Evolutionary conservation across 2,888 invertebrate genomes (phyloP).

Genomic region (Deilephila elpenor): DNA sequence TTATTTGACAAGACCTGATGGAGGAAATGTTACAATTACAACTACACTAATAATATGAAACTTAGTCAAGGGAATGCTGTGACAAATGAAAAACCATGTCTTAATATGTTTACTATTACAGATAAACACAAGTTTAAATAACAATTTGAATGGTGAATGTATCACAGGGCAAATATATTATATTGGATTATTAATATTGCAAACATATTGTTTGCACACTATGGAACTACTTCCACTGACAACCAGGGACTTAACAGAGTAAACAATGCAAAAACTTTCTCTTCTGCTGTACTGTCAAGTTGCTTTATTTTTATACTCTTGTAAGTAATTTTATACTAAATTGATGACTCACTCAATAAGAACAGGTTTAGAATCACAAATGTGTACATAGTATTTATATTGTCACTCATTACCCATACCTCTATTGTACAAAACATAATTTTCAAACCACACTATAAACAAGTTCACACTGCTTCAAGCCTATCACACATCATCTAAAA

Average conservation of each 20-base stretch:
- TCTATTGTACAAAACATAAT: constrained; percentile 25
- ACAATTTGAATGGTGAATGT: not conserved
- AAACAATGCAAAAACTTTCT: constrained; percentile 56
- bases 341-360: not conserved
- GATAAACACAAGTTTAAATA: too few species aligned
- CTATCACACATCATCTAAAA: constrained; percentile 33
- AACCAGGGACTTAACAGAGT: constrained; percentile 34
- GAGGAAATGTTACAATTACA: not conserved
- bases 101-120: too few species aligned
- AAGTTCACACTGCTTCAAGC: constrained; percentile 52
- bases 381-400: not conserved
- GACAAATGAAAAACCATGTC: too few species aligned
- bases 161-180: constrained; percentile 3
- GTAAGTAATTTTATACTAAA: not conserved
- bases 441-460: constrained; percentile 36
- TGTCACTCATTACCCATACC: constrained; percentile 38
- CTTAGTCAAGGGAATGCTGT: too few species aligned
- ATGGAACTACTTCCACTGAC: not conserved
- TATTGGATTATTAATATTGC: constrained; percentile 11
- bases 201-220: constrained; percentile 22
- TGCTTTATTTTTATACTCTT: constrained; percentile 30
- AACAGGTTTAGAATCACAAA: constrained; percentile 15
- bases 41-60: not conserved
- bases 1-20: constrained; percentile 85
- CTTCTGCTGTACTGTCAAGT: constrained; percentile 36